phyloP scores from a whole-genome alignment of 1,140 invertebrate species.

The Drosophila neocordata region DNA sequence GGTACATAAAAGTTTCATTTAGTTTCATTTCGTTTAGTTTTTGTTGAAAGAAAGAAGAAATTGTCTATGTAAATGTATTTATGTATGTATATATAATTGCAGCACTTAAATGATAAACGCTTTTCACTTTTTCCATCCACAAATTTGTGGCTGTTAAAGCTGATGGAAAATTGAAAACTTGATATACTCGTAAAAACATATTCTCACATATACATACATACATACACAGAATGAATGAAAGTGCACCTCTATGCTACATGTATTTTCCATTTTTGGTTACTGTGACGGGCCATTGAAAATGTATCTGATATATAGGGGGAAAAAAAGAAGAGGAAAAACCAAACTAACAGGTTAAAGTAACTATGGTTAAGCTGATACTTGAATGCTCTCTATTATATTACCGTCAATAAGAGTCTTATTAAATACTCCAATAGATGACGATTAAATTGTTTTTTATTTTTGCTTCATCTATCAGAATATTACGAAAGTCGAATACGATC shows the following conservation, averaged over 20 bases:
- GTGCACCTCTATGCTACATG: constrained; percentile 4
- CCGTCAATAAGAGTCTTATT: too few species aligned
- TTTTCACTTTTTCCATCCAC: background rate
- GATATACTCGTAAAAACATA: constrained; percentile 14
- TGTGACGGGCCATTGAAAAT: constrained; percentile 10
- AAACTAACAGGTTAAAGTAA: background rate
- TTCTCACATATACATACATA: too few species aligned
- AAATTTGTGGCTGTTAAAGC: constrained; percentile 6
- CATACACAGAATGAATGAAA: background rate
- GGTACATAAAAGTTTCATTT: constrained; percentile 65
- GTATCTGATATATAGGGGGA: background rate
- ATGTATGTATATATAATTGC: constrained; percentile 51
- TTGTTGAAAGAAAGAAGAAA: constrained; percentile 43
- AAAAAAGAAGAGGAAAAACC: background rate
- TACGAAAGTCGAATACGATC: too few species aligned
- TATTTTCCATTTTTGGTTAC: constrained; percentile 40
- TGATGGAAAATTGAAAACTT: constrained; percentile 51
- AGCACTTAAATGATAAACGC: constrained; percentile 51
- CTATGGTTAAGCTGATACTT: background rate
- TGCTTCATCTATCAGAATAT: too few species aligned
- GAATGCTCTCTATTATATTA: background rate
- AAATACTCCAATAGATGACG: too few species aligned
- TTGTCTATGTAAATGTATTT: constrained; percentile 35
- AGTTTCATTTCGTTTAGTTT: constrained; percentile 10
- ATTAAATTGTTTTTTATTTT: background rate